Base-by-base conservation (phyloP, 2,113 vertebrate genomes). In the Lipophrys pholis region DNA sequence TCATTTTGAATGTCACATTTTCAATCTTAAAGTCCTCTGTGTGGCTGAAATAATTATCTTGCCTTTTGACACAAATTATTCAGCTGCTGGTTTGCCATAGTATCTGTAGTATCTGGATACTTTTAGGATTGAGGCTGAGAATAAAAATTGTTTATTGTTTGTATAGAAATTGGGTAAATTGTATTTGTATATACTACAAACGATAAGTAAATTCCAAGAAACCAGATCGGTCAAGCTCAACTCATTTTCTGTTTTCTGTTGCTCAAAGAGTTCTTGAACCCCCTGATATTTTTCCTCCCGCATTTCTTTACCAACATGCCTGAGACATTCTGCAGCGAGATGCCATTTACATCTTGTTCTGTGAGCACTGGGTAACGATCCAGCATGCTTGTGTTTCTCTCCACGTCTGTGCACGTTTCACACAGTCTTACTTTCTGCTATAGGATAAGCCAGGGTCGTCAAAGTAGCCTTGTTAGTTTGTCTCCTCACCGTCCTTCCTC, bases 401-500 rank as follows among this genome's bases (percentile, higher is more conserved):
- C 11, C 1, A 30, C 6, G 14, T 64, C 36, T 43, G 2, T 4
- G 11, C n/a, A 35, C 63, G 7, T 38, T n/a, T 68, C 53, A 54
- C 11, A 4, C 10, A 11, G 67, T 41, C 36, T 6, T 42, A 39
- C 67, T 78, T 84, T 57, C 78, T 80, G 71, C 60, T 73, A 4
- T 12, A 7, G 11, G 14, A 46, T 38, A 16, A 67, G 12, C 63
- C 42, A 5, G 30, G 65, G 46, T 40, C 65, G 35, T 4, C n/a
- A n/a, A n/a, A n/a, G n/a, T n/a, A n/a, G n/a, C 21, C 4, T 30
- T 30, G 21, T 30, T 30, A 11, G 30, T 30, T 5, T 52, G 76
- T 75, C 80, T 85, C 73, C 77, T 86, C 68, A 68, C 55, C 75
- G 61, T 86, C 78, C 84, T 87, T 85, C 78, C 71, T 76, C 66